Evolutionary conservation across 2,113 vertebrate genomes (phyloP).

Genomic region (Perca schrenkii): DNA sequence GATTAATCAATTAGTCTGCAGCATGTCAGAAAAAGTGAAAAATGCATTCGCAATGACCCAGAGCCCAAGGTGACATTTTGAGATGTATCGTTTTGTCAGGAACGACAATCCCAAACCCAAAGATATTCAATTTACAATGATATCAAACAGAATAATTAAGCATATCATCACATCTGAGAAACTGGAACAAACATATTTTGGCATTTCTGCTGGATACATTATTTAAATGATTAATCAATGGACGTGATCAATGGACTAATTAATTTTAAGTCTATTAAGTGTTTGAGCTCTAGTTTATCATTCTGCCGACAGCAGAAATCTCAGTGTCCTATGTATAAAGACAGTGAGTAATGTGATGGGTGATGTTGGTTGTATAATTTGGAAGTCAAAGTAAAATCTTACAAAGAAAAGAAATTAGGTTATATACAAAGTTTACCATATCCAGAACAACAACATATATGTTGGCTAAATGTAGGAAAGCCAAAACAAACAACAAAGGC

Average conservation of each 20-base stretch:
- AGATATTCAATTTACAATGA: too few relatives aligned
- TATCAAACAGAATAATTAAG: too few relatives aligned
- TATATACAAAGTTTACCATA: too few relatives aligned
- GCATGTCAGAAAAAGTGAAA: background rate
- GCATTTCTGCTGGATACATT: too few relatives aligned
- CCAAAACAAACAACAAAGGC: background rate
- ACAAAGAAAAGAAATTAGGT: background rate
- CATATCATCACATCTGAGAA: background rate
- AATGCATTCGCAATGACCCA: background rate
- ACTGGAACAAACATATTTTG: background rate
- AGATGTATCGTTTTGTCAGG: background rate
- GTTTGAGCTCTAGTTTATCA: background rate
- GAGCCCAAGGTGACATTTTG: background rate
- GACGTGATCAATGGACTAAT: background rate
- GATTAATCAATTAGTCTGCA: background rate
- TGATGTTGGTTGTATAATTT: background rate
- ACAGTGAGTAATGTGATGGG: background rate
- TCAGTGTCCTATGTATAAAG: background rate
- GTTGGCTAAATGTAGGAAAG: background rate
- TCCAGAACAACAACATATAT: too few relatives aligned
- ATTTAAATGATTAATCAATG: too few relatives aligned
- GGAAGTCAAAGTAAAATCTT: background rate
- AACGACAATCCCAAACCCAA: background rate
- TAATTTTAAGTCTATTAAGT: background rate
- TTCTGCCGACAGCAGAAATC: background rate